Evolutionary conservation across 2,888 invertebrate species (phyloP), one percentile per base, ranked within the genome.

Genomic region (Monoplex corrugatus): DNA sequence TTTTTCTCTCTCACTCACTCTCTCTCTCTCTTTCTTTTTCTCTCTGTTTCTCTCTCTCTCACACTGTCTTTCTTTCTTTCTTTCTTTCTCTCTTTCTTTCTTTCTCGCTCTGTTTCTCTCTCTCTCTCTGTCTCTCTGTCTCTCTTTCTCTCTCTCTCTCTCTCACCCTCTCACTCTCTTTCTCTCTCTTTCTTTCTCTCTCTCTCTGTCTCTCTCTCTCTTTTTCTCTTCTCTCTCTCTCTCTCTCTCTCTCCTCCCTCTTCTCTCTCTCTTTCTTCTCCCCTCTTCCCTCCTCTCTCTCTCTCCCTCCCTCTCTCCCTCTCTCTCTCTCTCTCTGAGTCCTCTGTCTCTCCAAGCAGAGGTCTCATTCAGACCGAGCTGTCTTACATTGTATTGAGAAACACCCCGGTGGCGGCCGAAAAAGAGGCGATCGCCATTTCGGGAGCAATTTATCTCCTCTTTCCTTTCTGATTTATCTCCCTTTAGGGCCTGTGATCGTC

Each of bases 61-160:
- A 83, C 43, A 32, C 44, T 83, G 32, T 83, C 43, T 63, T 44
- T 43, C 19, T 68, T 43, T 83, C 43, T 82, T 72, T 84, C 35
- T 38, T 19, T 68, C 19, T 40, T 32, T 72, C 45, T 88, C 35
- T 85, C 43, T 89, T 19, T 86, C 68, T 87, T 43, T 82, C 44
- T 82, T 43, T 89, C 80, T 63, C 43, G 86, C n/a, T 89, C 86
- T 89, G 19, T 86, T 72, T 87, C 32, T 89, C 72, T 86, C 43
- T 89, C 80, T 89, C 35, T 89, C 82, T 89, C 80, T 86, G 82
- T 63, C 57, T 89, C 82, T 86, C 57, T 78, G 13, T 45, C 40
- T 86, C 80, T 85, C 38, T 86, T 32, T 86, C 63, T 86, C 80
- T 86, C 80, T 86, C 57, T 80, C 43, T 89, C 78, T 86, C 32